phyloP scores from a whole-genome alignment of 2,797 vertebrate genomes.

The Lateolabrax maculatus region DNA sequence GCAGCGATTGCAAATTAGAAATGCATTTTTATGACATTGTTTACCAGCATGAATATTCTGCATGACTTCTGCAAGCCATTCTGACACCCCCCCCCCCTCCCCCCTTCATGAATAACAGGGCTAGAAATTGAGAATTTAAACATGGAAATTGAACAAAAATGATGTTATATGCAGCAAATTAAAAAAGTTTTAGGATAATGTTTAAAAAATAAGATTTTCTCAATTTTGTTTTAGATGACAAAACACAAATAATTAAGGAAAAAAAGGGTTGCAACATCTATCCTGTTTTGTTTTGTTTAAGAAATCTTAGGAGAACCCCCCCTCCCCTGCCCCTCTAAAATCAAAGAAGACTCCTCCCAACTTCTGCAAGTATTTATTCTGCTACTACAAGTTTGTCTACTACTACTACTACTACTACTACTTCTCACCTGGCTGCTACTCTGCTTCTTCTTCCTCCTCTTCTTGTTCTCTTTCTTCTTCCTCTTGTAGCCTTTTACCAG shows the following conservation, averaged over 20 bases:
- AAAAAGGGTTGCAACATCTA: constrained; percentile 73
- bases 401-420: constrained; percentile 46
- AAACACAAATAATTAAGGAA: constrained; percentile 60
- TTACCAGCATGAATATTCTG: constrained; percentile 89
- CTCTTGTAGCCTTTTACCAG: constrained; percentile 47
- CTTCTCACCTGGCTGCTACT: constrained; percentile 56
- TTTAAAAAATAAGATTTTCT: constrained; percentile 65
- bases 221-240: constrained; percentile 73
- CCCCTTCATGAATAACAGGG: constrained; percentile 81
- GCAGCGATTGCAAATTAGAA: constrained; percentile 71
- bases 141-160: constrained; percentile 68
- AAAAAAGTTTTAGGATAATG: constrained; percentile 62
- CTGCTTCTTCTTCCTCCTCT: constrained; percentile 52
- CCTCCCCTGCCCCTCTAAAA: constrained; percentile 25
- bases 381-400: constrained; percentile 52
- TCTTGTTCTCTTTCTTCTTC: constrained; percentile 46
- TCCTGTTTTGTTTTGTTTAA: constrained; percentile 65
- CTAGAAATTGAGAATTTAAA: constrained; percentile 77
- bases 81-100: constrained; percentile 67
- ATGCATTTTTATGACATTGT: constrained; percentile 86
- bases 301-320: constrained; percentile 49
- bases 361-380: constrained; percentile 65
- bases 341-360: constrained; percentile 50
- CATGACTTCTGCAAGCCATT: constrained; percentile 87
- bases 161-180: constrained; percentile 80